These are phyloP conservation scores for Brienomyrus longianalis DNA, from an alignment of 2,113 vertebrate species.

Conservation along the genomic window DNA sequence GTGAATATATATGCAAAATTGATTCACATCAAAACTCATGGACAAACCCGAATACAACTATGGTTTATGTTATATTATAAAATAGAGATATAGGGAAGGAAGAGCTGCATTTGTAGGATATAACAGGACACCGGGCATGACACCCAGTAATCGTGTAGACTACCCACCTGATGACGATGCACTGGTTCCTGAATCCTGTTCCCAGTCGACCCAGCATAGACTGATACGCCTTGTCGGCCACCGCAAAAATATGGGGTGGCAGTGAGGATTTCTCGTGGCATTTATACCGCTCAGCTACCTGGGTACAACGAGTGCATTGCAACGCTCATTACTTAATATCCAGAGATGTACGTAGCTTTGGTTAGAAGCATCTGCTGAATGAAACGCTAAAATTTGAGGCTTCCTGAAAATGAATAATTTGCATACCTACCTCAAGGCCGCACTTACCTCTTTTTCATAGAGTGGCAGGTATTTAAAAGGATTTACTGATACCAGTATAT, in stretches of 20 bases:
- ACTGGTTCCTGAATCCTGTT: slow-evolving; percentile 44
- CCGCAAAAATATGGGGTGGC: slow-evolving; percentile 58
- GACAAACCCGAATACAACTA: background rate
- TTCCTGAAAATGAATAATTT: background rate
- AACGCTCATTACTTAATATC: background rate
- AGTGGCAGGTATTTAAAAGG: slow-evolving; percentile 58
- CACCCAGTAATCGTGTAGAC: background rate
- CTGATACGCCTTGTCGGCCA: slow-evolving; percentile 56
- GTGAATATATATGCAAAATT: background rate
- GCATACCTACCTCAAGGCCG: background rate
- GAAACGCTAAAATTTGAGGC: background rate
- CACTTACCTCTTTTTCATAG: slow-evolving; percentile 45
- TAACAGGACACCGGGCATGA: background rate
- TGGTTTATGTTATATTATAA: background rate
- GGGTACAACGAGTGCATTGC: background rate
- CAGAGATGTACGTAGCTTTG: background rate
- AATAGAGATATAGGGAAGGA: background rate
- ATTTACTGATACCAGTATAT: slow-evolving; percentile 58
- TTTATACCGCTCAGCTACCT: slow-evolving; percentile 55
- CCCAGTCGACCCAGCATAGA: slow-evolving; percentile 46
- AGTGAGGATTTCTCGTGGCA: slow-evolving; percentile 36
- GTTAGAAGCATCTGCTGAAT: background rate
- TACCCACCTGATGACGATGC: slow-evolving; percentile 60
- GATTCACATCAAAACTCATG: background rate
- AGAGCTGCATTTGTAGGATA: background rate